Percentiles rank a stretch among this genome's conserved stretches.
Conservation (phyloP, 2,888 invertebrate genomes). For the Lochmaea capreae region DNA sequence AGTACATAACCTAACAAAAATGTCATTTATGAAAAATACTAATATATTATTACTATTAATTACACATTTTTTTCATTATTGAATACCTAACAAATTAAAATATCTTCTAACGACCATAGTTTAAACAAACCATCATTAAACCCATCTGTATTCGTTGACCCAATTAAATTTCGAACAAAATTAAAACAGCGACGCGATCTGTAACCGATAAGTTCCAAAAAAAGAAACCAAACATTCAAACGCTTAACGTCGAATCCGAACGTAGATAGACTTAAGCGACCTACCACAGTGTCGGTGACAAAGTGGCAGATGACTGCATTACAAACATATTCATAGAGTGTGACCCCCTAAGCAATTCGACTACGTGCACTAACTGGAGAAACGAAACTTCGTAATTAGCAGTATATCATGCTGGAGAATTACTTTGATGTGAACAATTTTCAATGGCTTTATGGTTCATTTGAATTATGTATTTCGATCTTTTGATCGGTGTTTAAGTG, state of each 20-base stretch:
- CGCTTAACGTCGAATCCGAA: slow-evolving; percentile 9
- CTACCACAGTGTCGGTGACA: slow-evolving; percentile 65
- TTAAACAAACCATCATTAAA: background rate
- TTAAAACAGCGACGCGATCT: slow-evolving; percentile 13
- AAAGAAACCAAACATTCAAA: slow-evolving; percentile 2
- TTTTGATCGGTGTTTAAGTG: slow-evolving; percentile 7
- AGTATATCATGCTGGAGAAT: slow-evolving; percentile 28
- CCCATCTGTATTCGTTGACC: background rate
- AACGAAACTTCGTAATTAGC: slow-evolving; percentile 21
- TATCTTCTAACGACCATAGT: background rate
- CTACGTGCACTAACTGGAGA: background rate
- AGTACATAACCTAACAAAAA: too few species aligned
- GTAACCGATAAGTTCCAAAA: slow-evolving; percentile 3
- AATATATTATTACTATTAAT: too few species aligned
- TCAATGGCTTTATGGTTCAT: slow-evolving; percentile 11
- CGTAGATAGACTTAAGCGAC: slow-evolving; percentile 48
- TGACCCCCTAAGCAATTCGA: slow-evolving; percentile 45
- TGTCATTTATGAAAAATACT: too few species aligned
- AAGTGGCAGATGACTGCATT: slow-evolving; percentile 63
- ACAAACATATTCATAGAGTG: slow-evolving; percentile 52
- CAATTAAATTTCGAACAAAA: slow-evolving; percentile 3
- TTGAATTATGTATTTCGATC: slow-evolving; percentile 21
- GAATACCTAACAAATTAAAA: background rate
- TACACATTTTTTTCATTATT: too few species aligned
- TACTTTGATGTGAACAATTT: slow-evolving; percentile 19